Evolutionary conservation across 2,888 invertebrate genomes (phyloP).

Genomic region (Acronicta leporina): DNA sequence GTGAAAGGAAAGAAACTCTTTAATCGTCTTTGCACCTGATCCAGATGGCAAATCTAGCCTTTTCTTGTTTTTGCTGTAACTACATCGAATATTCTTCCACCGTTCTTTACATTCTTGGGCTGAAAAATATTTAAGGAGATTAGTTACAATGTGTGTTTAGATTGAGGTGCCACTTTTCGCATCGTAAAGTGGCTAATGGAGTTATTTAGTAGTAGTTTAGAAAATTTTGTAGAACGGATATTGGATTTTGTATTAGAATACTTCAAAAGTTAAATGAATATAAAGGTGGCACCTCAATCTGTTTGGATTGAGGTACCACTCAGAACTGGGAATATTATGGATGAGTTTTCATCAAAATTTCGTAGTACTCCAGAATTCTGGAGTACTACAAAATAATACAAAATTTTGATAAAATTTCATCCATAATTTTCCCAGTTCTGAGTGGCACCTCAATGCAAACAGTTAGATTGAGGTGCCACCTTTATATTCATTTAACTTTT

Average conservation of each 20-base stretch:
- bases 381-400: constrained; percentile 5
- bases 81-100: constrained; percentile 38
- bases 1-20: constrained; percentile 32
- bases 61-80: constrained; percentile 32
- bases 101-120: constrained; percentile 38
- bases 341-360: constrained; percentile 9
- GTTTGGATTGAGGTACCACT: constrained; percentile 4
- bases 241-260: constrained; percentile 16
- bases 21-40: constrained; percentile 29
- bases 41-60: constrained; percentile 28
- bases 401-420: constrained; percentile 14
- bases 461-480: constrained; percentile 4
- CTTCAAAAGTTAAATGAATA: constrained; percentile 10
- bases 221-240: constrained; percentile 16
- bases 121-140: constrained; percentile 33
- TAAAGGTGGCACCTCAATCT: constrained; percentile 7
- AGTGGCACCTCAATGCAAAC: background rate
- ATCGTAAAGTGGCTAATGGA: constrained; percentile 17
- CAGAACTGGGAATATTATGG: constrained; percentile 13
- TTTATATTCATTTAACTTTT: constrained; percentile 1
- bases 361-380: constrained; percentile 1
- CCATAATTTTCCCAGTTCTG: constrained; percentile 10
- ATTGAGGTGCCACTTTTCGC: constrained; percentile 20
- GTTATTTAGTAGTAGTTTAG: constrained; percentile 16
- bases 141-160: constrained; percentile 21